These are phyloP conservation scores for Polyergus mexicanus DNA, from an alignment of 1,140 invertebrate genomes.

Conservation along the genomic window DNA sequence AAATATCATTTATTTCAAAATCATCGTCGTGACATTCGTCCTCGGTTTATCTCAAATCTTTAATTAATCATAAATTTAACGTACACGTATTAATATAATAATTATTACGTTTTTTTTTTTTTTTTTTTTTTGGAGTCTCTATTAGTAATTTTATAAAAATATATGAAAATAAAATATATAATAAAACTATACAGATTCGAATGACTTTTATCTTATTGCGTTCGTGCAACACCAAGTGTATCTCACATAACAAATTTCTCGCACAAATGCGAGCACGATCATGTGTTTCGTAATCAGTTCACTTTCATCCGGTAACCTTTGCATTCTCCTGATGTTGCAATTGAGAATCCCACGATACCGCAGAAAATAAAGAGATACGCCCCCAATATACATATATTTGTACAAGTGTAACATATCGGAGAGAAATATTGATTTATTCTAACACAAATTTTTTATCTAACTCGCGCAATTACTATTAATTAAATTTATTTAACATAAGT, in stretches of 20 bases:
- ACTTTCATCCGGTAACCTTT: conserved; percentile 83
- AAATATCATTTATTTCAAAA: background rate
- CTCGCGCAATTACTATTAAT: background rate
- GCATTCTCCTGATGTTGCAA: conserved; percentile 70
- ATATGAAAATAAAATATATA: background rate
- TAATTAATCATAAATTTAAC: conserved; percentile 3
- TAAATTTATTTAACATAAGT: conserved; percentile 1
- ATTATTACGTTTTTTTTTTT: background rate
- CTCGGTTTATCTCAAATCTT: background rate
- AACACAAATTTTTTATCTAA: background rate
- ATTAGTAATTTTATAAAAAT: background rate
- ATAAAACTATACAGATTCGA: conserved; percentile 23
- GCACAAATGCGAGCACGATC: conserved; percentile 68
- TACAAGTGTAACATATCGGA: background rate
- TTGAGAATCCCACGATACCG: conserved; percentile 65
- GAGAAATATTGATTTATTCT: conserved; percentile 4
- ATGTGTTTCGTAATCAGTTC: conserved; percentile 61
- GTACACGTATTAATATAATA: background rate
- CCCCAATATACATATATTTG: conserved; percentile 38
- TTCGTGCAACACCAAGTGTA: conserved; percentile 36
- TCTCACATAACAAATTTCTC: conserved; percentile 55
- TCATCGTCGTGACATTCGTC: background rate
- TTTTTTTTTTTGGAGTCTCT: background rate
- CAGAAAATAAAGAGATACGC: conserved; percentile 45
- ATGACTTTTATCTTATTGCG: conserved; percentile 6